Evolutionary conservation across 2,888 invertebrate genomes (phyloP), one percentile per base, ranked within the genome.

Genomic region (Exephanes ischioxanthus): DNA sequence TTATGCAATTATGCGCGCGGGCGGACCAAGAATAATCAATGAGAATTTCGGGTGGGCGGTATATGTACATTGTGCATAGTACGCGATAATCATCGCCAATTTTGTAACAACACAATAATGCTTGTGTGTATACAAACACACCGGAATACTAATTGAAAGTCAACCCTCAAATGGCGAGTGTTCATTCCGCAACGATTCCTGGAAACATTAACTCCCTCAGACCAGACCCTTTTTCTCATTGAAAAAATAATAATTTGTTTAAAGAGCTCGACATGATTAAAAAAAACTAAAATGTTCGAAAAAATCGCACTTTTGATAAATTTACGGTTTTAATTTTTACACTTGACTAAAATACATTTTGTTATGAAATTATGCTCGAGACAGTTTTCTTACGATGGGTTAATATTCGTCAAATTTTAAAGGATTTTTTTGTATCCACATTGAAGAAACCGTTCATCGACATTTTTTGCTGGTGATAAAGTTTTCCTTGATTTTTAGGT

Each of bases 131-230:
- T 26, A 58, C 22, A 3, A 14, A 58, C 22, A 4, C 4, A 4
- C 22, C 2, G 22, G 33, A 37, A 19, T 45, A 14, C 61, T 73
- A 45, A 73, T 73, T 73, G n/a, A 61, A 61, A 45, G 26, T 26
- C 14, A 16, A 37, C 5, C 22, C 26, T 14, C 41, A 45, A 22
- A 9, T 2, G 3, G 9, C n/a, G n/a, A 3, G 22, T 9, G 22
- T 55, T 22, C 22, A 0, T 55, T 22, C 19, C 22, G 19, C 9
- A 11, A 3, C 19, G 22, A 55, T 55, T 55, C 9, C 9, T 9
- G 19, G 11, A 1, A 11, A 22, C 22, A 55, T 22, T 55, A 55
- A 19, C 9, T 19, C 7, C 11, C 9, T 53, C n/a, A 53, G 7
- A 53, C 5, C 33, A 33, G 33, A 33, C 33, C 37, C 37, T 37